phyloP scores from a whole-genome alignment of 2,113 vertebrate species.

The Fregata magnificens region DNA sequence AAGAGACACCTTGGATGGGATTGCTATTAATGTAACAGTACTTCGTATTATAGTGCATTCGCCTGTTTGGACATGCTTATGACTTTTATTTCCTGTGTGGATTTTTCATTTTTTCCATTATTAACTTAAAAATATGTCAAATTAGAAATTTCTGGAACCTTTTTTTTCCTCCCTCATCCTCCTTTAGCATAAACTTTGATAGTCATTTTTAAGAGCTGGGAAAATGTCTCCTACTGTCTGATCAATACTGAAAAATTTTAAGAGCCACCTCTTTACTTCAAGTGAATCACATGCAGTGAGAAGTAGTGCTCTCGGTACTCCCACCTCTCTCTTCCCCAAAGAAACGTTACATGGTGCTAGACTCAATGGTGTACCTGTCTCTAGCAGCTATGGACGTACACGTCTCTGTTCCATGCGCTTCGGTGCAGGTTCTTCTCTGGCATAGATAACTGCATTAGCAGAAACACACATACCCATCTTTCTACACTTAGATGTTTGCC shows the following conservation, averaged over 20 bases:
- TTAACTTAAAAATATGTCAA: not conserved
- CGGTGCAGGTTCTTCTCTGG: not conserved
- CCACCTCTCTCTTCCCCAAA: not conserved
- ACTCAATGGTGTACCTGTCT: not conserved
- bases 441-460: not conserved
- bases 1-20: not conserved
- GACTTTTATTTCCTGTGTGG: not conserved
- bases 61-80: constrained; percentile 28
- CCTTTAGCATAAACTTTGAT: not conserved
- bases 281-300: not conserved
- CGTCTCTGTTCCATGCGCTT: not conserved
- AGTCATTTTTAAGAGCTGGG: not conserved
- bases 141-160: not conserved
- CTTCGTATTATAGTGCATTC: not conserved
- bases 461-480: not conserved
- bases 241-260: not conserved
- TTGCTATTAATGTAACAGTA: not conserved
- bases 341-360: not conserved
- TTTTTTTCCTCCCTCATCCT: not conserved
- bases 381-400: not conserved
- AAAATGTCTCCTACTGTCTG: not conserved
- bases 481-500: not conserved
- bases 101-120: not conserved
- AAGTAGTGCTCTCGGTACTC: not conserved
- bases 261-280: not conserved